Conservation (phyloP, 2,797 vertebrate genomes). For the Sparus aurata region DNA sequence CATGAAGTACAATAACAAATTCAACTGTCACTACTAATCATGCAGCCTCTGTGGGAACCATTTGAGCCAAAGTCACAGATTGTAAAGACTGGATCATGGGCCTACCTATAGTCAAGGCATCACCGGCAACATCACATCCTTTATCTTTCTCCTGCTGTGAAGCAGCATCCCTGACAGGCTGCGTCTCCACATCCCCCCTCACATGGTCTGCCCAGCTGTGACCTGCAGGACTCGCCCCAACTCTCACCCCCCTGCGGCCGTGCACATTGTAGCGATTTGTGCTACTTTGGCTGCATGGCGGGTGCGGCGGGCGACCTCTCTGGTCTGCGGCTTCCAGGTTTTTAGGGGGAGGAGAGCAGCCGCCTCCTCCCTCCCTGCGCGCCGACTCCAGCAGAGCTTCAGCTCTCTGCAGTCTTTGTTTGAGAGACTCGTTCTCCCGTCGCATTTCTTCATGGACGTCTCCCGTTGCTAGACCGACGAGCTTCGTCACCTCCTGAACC, state of each 20-base stretch:
- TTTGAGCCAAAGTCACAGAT: not conserved
- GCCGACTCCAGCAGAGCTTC: slow-evolving; percentile 60
- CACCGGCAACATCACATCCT: not conserved
- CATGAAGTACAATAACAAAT: no score
- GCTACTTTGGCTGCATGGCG: not conserved
- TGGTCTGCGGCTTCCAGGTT: not conserved
- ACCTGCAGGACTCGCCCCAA: not conserved
- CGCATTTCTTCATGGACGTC: slow-evolving; percentile 73
- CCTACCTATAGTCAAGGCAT: slow-evolving; percentile 37
- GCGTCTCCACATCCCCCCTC: no score
- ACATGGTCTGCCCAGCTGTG: not conserved
- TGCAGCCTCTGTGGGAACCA: not conserved
- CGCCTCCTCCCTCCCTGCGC: not conserved
- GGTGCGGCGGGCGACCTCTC: not conserved
- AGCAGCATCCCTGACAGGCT: not conserved
- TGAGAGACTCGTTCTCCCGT: slow-evolving; percentile 78
- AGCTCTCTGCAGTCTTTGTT: slow-evolving; percentile 68
- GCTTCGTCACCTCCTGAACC: slow-evolving; percentile 77
- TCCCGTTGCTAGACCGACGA: slow-evolving; percentile 68
- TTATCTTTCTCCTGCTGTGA: not conserved
- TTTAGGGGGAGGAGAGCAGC: not conserved
- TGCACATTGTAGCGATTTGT: not conserved
- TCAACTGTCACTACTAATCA: no score
- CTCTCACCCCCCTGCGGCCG: not conserved
- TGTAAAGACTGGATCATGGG: no score